Evolutionary conservation across 2,797 vertebrate species (phyloP).

Genomic region (Dicrostonyx torquatus): DNA sequence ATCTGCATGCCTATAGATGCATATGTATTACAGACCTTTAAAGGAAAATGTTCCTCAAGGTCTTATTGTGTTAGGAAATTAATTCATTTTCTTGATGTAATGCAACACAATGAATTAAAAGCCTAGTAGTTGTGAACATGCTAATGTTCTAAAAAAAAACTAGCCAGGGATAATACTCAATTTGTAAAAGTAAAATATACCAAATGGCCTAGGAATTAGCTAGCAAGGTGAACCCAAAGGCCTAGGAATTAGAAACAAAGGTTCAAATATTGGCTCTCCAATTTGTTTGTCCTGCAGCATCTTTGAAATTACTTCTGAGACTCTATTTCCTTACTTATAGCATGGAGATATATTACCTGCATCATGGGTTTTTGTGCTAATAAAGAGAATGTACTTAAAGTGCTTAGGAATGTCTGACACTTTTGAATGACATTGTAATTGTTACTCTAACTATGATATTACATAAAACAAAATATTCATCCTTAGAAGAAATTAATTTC

Average conservation of each 20-base stretch:
- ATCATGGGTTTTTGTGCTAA: neutral
- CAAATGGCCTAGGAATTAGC: conserved; percentile 24
- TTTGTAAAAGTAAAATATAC: conserved; percentile 23
- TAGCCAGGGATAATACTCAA: conserved; percentile 22
- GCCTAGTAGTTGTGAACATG: neutral
- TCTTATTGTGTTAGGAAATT: conserved; percentile 25
- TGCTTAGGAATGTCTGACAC: neutral
- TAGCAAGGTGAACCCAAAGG: too few relatives aligned
- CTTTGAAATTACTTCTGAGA: neutral
- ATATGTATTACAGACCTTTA: neutral
- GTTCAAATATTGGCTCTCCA: conserved; percentile 7
- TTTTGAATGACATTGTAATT: neutral
- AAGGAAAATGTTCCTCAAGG: conserved; percentile 27
- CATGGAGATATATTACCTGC: conserved; percentile 4
- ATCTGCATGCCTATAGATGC: conserved; percentile 53
- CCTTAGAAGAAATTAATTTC: conserved; percentile 45
- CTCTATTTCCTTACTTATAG: neutral
- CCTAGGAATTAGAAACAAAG: conserved; percentile 4
- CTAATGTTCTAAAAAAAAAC: conserved; percentile 41
- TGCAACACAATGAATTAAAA: conserved; percentile 31
- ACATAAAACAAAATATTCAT: conserved; percentile 52
- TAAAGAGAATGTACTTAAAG: conserved; percentile 3
- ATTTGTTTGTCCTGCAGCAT: neutral
- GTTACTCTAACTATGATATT: neutral
- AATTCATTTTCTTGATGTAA: conserved; percentile 12